Conservation (phyloP, 2,113 vertebrate species). For the Carettochelys insculpta region DNA sequence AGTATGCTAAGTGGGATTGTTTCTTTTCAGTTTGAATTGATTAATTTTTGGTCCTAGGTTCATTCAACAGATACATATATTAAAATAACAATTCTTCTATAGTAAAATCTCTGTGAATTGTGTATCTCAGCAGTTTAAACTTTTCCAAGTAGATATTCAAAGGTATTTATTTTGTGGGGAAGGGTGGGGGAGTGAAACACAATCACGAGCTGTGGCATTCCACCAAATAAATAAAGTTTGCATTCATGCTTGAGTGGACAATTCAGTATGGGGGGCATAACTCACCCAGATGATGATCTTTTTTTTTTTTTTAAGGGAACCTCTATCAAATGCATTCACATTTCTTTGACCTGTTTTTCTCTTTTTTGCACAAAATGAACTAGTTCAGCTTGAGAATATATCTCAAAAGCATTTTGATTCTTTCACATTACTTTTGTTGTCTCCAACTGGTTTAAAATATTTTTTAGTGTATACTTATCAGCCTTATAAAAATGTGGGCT, state of each 20-base stretch:
- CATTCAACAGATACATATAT: not conserved
- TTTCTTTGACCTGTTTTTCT: no score
- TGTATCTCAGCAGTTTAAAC: not conserved
- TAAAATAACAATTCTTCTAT: accelerated
- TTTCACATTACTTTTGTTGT: not conserved
- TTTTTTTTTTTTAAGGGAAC: not conserved
- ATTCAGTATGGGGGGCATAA: no score
- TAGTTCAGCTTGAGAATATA: not conserved
- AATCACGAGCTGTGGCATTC: not conserved
- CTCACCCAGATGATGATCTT: no score
- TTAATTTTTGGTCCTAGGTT: not conserved
- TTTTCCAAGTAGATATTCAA: no score
- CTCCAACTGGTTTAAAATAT: not conserved
- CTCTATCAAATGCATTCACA: not conserved
- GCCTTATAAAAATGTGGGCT: not conserved
- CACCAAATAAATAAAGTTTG: not conserved
- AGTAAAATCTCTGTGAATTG: not conserved
- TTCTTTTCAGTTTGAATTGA: not conserved
- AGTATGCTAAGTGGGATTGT: not conserved
- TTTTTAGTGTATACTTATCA: not conserved
- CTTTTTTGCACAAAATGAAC: not conserved
- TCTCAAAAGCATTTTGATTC: not conserved
- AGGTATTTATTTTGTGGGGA: no score
- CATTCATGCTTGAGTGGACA: not conserved
- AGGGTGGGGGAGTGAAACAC: not conserved